These are phyloP conservation scores for Aspidiotus destructor DNA, from an alignment of 2,888 invertebrate species.

Conservation along the genomic window DNA sequence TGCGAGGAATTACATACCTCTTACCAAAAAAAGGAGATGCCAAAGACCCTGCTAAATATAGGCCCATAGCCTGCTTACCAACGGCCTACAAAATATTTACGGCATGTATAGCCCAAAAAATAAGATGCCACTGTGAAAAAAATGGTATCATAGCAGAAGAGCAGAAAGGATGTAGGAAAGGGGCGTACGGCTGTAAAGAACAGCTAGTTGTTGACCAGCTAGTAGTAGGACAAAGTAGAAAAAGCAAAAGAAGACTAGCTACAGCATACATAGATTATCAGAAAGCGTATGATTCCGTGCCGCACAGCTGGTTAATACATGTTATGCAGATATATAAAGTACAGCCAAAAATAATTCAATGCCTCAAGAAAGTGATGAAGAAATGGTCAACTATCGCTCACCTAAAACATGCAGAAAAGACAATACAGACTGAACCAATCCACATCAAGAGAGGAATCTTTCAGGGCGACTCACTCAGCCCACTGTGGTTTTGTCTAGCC, in stretches of 20 bases:
- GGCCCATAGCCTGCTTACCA: slow-evolving; percentile 30
- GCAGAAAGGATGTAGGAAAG: background rate
- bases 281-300: slow-evolving; percentile 20
- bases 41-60: slow-evolving; percentile 26
- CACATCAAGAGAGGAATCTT: background rate
- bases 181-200: slow-evolving; percentile 4
- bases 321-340: background rate
- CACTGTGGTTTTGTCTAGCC: background rate
- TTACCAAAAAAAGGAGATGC: slow-evolving; percentile 17
- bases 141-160: slow-evolving; percentile 4
- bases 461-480: background rate
- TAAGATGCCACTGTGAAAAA: background rate
- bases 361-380: background rate
- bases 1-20: slow-evolving; percentile 21
- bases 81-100: background rate
- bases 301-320: slow-evolving; percentile 1
- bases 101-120: background rate
- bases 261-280: slow-evolving; percentile 29
- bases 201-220: slow-evolving; percentile 8
- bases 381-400: background rate
- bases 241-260: slow-evolving; percentile 15
- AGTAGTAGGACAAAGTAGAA: slow-evolving; percentile 15
- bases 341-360: background rate
- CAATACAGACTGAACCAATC: background rate
- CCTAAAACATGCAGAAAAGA: background rate